phyloP scores from a whole-genome alignment of 2,888 invertebrate genomes.

The Oscheius sp. region DNA sequence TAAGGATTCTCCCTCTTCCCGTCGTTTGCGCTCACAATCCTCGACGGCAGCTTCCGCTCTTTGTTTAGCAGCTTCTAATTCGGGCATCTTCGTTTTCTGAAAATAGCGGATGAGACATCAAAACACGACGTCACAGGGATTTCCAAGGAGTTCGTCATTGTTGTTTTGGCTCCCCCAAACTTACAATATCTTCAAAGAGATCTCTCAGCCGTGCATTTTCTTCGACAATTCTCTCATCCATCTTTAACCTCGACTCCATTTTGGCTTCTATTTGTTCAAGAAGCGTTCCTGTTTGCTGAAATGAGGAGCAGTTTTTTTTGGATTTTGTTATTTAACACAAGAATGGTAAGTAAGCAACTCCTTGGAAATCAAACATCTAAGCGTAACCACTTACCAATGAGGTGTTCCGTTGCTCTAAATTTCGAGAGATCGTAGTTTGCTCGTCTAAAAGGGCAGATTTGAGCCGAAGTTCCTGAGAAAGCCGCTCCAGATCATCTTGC shows the following conservation, averaged over 20 bases:
- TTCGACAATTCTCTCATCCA: neutral
- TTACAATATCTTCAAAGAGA: conserved; percentile 14
- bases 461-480: conserved; percentile 43
- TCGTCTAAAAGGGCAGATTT: conserved; percentile 45
- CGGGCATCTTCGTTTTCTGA: conserved; percentile 22
- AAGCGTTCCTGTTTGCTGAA: conserved; percentile 44
- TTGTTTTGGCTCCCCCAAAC: conserved; percentile 32
- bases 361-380: neutral
- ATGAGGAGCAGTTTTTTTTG: neutral
- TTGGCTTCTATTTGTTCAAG: conserved; percentile 18
- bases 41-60: conserved; percentile 19
- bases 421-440: conserved; percentile 44
- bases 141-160: conserved; percentile 37
- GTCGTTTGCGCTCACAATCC: conserved; percentile 4
- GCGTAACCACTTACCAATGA: conserved; percentile 29
- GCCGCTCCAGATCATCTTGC: conserved; percentile 6
- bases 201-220: conserved; percentile 9
- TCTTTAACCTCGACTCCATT: conserved; percentile 6
- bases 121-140: conserved; percentile 4
- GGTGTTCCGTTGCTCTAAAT: conserved; percentile 43
- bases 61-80: conserved; percentile 18
- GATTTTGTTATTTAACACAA: conserved; percentile 9
- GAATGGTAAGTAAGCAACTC: conserved; percentile 7
- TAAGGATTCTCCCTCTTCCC: conserved; percentile 19
- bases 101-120: neutral